Evolutionary conservation across 2,797 vertebrate genomes (phyloP).

Genomic region (Octomys mimax): DNA sequence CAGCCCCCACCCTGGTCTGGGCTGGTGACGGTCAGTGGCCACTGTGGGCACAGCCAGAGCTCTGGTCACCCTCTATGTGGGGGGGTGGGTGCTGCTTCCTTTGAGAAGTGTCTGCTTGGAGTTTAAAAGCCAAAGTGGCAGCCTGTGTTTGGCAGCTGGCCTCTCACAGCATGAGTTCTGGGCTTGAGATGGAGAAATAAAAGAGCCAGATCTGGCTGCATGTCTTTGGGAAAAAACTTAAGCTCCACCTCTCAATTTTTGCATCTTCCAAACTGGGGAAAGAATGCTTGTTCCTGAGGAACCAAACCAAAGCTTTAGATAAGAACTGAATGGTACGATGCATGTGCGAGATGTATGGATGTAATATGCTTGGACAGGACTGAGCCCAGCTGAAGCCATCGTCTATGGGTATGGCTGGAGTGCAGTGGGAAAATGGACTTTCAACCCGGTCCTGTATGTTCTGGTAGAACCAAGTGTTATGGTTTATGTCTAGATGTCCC

Average conservation of each 20-base stretch:
- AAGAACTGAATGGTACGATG: background rate
- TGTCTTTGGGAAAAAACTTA: background rate
- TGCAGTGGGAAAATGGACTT: too few relatives aligned
- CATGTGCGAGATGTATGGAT: background rate
- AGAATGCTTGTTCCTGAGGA: background rate
- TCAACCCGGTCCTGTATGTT: background rate
- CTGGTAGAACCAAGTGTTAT: background rate
- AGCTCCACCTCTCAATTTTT: background rate
- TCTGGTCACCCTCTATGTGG: background rate
- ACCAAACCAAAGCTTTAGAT: background rate
- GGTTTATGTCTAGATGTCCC: too few relatives aligned
- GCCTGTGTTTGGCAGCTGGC: background rate
- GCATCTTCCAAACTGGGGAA: background rate
- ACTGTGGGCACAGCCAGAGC: slow-evolving; percentile 71
- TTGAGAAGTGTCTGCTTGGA: slow-evolving; percentile 66
- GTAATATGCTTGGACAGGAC: background rate
- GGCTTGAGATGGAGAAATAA: background rate
- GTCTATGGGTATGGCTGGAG: background rate
- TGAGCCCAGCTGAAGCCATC: background rate
- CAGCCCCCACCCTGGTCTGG: slow-evolving; percentile 65
- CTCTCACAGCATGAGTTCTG: background rate
- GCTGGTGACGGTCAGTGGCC: slow-evolving; percentile 71
- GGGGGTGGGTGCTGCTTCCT: slow-evolving; percentile 79
- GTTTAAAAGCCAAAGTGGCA: slow-evolving; percentile 65
- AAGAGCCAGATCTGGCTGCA: background rate